These are phyloP conservation scores for Trematocara nigrifrons DNA, from an alignment of 2,113 vertebrate species.

Conservation along the genomic window DNA sequence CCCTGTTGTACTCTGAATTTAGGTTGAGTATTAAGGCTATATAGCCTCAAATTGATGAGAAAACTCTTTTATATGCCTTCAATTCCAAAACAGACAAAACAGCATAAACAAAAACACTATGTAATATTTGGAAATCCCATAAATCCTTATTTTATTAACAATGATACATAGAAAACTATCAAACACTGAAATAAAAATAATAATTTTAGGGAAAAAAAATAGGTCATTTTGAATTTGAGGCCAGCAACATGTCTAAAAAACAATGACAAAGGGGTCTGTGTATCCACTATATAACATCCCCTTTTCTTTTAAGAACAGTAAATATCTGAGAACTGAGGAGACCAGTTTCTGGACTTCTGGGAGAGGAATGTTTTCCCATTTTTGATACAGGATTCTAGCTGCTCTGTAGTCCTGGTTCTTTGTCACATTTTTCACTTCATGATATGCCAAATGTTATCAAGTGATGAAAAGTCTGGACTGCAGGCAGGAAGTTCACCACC, in stretches of 20 bases:
- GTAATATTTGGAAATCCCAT: background rate
- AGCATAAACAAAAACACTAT: background rate
- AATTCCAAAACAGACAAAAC: background rate
- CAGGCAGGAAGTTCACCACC: background rate
- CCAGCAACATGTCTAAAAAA: background rate
- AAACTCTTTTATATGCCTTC: background rate
- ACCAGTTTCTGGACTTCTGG: background rate
- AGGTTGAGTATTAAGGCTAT: background rate
- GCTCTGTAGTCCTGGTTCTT: background rate
- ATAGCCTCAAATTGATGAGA: background rate
- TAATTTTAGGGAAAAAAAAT: background rate
- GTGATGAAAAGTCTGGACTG: background rate
- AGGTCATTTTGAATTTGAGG: background rate
- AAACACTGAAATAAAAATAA: background rate
- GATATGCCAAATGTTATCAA: background rate
- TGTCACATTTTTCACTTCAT: background rate
- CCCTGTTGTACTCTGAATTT: background rate
- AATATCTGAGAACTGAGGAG: background rate
- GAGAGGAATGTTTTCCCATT: background rate
- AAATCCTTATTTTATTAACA: background rate
- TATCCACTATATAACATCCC: background rate
- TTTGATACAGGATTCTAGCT: background rate
- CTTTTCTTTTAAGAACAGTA: background rate
- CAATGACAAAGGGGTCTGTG: background rate
- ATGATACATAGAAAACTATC: background rate